These are phyloP conservation scores for Tenualosa ilisha DNA, from an alignment of 2,797 vertebrate species.

Conservation along the genomic window DNA sequence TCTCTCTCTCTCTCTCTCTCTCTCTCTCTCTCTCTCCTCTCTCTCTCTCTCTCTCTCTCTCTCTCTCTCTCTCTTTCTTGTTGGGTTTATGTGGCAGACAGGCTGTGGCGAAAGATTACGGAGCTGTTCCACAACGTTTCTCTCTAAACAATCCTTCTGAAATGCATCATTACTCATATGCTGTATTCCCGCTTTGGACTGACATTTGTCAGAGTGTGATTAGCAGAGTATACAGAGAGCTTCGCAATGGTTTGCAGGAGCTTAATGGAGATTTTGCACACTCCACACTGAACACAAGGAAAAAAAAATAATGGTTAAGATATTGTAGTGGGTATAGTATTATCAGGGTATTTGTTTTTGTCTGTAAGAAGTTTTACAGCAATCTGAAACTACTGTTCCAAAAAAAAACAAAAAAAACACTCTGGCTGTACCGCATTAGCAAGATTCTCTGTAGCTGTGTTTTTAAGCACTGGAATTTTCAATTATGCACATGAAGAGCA, in stretches of 20 bases:
- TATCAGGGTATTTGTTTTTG: background rate
- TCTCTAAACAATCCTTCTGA: slow-evolving; percentile 56
- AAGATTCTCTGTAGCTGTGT: background rate
- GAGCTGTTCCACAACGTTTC: slow-evolving; percentile 62
- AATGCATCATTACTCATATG: slow-evolving; percentile 47
- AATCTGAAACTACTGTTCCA: background rate
- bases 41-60: background rate
- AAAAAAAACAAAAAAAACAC: background rate
- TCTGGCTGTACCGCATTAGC: background rate
- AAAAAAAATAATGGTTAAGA: background rate
- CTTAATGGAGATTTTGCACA: slow-evolving; percentile 45
- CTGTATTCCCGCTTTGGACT: slow-evolving; percentile 42
- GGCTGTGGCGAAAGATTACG: slow-evolving; percentile 69
- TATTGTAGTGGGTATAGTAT: background rate
- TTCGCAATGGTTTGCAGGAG: slow-evolving; percentile 50
- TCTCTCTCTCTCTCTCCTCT: background rate
- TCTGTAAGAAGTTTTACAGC: background rate
- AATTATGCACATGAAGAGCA: background rate
- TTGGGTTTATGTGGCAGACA: slow-evolving; percentile 61
- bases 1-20: background rate
- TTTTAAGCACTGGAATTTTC: background rate
- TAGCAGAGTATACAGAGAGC: slow-evolving; percentile 45
- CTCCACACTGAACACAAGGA: background rate
- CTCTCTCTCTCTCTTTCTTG: slow-evolving; percentile 4
- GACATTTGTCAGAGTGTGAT: slow-evolving; percentile 40